Percentiles rank a stretch among this genome's conserved stretches.
These are phyloP conservation scores for Conus canariensis DNA, from an alignment of 2,888 invertebrate species.

Conservation along the genomic window DNA sequence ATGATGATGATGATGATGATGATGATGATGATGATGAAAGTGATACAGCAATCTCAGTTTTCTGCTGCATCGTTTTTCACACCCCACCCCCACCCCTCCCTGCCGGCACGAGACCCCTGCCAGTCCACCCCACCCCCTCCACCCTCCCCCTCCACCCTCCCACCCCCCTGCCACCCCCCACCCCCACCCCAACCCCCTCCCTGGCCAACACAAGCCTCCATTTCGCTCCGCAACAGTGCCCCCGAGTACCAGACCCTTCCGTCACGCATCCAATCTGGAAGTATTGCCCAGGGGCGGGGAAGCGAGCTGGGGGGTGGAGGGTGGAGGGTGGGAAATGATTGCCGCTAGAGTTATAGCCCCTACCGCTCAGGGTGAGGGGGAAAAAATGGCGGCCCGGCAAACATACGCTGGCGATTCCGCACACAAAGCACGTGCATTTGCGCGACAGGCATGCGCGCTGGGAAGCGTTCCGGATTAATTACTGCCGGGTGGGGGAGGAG, in stretches of 20 bases:
- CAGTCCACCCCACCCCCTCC: no score
- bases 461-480: conserved; percentile 26
- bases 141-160: no score
- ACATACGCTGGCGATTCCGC: conserved; percentile 40
- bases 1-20: no score
- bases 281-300: not conserved
- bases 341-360: conserved; percentile 35
- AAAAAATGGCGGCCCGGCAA: conserved; percentile 24
- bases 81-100: no score
- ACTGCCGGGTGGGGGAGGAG: not conserved
- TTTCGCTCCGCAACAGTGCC: not conserved
- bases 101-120: no score
- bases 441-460: conserved; percentile 25
- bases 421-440: conserved; percentile 43
- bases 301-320: no score
- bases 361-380: not conserved
- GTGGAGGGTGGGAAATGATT: not conserved
- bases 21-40: no score
- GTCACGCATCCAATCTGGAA: conserved; percentile 31
- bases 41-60: no score
- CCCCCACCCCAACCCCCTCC: not conserved
- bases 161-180: no score
- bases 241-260: not conserved
- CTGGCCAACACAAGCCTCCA: not conserved
- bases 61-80: no score